Evolutionary conservation across 2,888 invertebrate genomes (phyloP), one percentile per base, ranked within the genome.

Genomic region (Stegana nigrithorax): DNA sequence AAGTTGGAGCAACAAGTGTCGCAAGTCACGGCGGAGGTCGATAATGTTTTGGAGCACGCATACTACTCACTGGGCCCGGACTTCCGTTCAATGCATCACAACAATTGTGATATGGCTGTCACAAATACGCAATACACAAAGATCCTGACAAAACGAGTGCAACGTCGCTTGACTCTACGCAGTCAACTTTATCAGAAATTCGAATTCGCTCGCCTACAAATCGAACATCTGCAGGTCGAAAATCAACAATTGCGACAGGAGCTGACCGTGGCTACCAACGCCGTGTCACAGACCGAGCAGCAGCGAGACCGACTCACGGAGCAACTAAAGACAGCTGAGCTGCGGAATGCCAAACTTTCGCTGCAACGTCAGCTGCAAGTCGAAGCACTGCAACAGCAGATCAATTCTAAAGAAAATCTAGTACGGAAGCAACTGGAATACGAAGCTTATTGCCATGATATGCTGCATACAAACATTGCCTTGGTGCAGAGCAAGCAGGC

Each of bases 171-270:
- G 4, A 80, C n/a, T n/a, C n/a, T 93, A 8, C 87, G 89, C 59
- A 81, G 88, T 25, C 92, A 93, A 80, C 88, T 91, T 69, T 78
- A 80, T 25, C 85, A 88, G 8, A 90, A 90, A 83, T 88, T 89
- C 89, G 78, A 85, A 84, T 75, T 25, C 14, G 10, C 26, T 51
- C 85, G 93, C 55, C 89, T 89, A 62, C 88, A 89, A 64, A 78
- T 93, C 23, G 82, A 90, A 17, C 89, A 90, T 8, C 83, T 93
- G 58, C 92, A 94, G 75, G 90, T 91, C 69, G 91, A 92, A 65
- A 89, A 90, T 61, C 81, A 91, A 12, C 86, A 90, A 65, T 85
- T 89, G 0, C 88, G 89, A 70, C 89, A 90, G 27, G 93, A 93
- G 81, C 88, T 90, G 70, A 87, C 87, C 7, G 87, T 87, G 27